These are phyloP conservation scores for Phasia obesa DNA, from an alignment of 2,888 invertebrate species.

Conservation along the genomic window DNA sequence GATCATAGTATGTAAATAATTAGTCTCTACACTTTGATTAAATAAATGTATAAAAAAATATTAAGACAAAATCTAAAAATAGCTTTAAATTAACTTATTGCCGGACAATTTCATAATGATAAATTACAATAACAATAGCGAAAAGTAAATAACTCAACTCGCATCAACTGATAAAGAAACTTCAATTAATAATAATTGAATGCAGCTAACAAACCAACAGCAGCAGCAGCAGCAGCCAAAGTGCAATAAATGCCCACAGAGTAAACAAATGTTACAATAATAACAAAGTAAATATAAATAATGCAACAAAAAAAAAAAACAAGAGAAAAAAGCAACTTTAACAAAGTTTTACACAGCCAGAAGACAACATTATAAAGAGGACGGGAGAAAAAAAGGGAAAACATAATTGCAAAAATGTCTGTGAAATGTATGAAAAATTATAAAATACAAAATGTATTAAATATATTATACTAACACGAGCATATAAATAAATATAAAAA, in stretches of 20 bases:
- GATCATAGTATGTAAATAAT: too few species aligned
- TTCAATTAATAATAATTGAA: conserved; percentile 69
- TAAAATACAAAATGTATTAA: background rate
- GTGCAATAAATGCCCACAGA: conserved; percentile 9
- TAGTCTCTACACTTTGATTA: too few species aligned
- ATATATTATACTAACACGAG: conserved; percentile 1
- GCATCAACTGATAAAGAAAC: conserved; percentile 62
- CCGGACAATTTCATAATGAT: conserved; percentile 42
- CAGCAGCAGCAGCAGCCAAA: conserved; percentile 7
- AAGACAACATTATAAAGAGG: background rate
- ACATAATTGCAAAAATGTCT: conserved; percentile 30
- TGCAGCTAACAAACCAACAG: conserved; percentile 41
- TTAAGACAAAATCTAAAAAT: conserved; percentile 46
- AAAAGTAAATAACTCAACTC: conserved; percentile 41
- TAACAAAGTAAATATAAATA: conserved; percentile 20
- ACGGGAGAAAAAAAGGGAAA: background rate
- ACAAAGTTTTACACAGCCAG: conserved; percentile 17
- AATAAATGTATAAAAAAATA: background rate
- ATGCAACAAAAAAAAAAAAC: background rate
- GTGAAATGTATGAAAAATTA: background rate
- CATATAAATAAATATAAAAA: background rate
- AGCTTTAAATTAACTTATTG: conserved; percentile 30
- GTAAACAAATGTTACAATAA: conserved; percentile 21
- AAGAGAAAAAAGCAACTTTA: conserved; percentile 16
- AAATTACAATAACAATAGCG: conserved; percentile 15